Base-by-base conservation (phyloP, 2,888 invertebrate species). In the Hemaris fuciformis region DNA sequence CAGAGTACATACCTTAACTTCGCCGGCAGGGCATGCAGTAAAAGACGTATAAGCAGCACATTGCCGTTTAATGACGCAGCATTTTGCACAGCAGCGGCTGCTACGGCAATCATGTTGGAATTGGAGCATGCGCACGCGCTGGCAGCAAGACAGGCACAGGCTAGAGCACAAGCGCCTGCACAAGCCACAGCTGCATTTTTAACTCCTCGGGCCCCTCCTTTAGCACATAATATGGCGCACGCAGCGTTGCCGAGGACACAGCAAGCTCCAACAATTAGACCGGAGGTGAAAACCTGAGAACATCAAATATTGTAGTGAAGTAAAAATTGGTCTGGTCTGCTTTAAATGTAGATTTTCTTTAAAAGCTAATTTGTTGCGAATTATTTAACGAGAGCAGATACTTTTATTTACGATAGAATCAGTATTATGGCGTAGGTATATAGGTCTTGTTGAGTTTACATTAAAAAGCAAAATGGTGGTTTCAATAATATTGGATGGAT, bases 1-100 rank as follows among this genome's bases (percentile, higher is more conserved):
- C 25, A 48, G 1, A 48, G 2, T 13, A 58, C 66, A 66, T 31
- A 91, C 91, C 90, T 90, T 34, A 92, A 71, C 42, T 88, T 91
- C n/a, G 91, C 80, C 0, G 91, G 91, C 5, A 92, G 65, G 0
- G 89, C 90, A 62, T 87, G 84, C 38, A 92, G 59, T 62, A 92
- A 65, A 56, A 92, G 53, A 38, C 91, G 67, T 18, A 92, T 91
- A 41, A 92, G 68, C 64, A 92, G 68, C 7, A 92, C 91, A 61
- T 92, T 92, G 1, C 91, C 91, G 6, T 91, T 92, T 1, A 91
- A 63, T 0, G 91, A 91, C 0, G 91, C 91, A 0, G 91, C 91
- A 43, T 88, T 91, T 0, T 92, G 64, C 13, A 84, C 87, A 13
- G 91, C 89, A 0, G 89, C 91, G 0, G 91, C 88, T 0, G 89